A percentile compares a stretch with the other conserved stretches of the same genome.
Evolutionary conservation across 1,140 invertebrate species (phyloP).

Genomic region (Laupala kohalensis): DNA sequence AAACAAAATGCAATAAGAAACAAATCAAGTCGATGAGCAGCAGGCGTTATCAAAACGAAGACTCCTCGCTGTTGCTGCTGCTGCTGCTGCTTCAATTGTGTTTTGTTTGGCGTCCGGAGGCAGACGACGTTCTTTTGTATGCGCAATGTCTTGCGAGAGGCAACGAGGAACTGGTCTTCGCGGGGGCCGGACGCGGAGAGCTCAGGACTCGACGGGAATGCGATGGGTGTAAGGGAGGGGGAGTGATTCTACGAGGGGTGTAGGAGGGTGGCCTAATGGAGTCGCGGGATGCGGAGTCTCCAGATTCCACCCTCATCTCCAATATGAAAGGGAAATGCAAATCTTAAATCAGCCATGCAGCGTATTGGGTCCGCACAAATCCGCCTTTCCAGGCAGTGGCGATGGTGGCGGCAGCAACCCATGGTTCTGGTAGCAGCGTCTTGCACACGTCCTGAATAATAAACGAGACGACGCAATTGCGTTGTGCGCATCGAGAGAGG

Average conservation of each 20-base stretch:
- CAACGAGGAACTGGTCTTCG: no score
- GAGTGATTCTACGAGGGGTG: neutral
- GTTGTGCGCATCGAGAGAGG: no score
- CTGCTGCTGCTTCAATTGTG: neutral
- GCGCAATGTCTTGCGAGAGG: neutral
- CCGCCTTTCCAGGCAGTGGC: neutral
- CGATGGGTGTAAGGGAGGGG: neutral
- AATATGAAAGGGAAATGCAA: neutral
- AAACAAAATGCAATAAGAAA: neutral
- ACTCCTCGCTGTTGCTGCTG: neutral
- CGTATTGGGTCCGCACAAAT: neutral
- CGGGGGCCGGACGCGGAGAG: no score
- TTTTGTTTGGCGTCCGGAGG: neutral
- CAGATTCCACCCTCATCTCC: neutral
- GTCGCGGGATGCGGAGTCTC: neutral
- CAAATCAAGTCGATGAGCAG: neutral
- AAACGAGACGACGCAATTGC: neutral
- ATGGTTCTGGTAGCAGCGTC: neutral
- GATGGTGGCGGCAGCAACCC: neutral
- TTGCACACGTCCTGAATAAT: neutral
- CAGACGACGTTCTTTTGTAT: neutral
- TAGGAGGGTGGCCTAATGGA: neutral
- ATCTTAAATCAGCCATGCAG: neutral
- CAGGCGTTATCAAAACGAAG: neutral
- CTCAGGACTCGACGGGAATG: no score